Evolutionary conservation across 2,888 invertebrate species (phyloP).

Genomic region (Caenorhabditis virilis): DNA sequence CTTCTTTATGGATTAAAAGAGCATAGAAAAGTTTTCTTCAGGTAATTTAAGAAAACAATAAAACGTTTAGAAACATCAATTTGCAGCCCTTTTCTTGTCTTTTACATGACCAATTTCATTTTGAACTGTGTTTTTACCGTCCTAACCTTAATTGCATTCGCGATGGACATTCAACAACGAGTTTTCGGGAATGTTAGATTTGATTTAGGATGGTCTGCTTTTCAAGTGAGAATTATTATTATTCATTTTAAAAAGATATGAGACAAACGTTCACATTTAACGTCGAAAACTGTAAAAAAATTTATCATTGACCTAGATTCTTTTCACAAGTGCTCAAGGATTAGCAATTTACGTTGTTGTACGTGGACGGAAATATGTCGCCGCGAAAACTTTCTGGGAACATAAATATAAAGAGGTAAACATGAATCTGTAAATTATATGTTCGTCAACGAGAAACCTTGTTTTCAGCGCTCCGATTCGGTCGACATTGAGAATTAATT

Average conservation of each 20-base stretch:
- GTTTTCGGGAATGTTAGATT: slow-evolving; percentile 52
- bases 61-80: neutral
- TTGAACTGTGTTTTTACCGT: slow-evolving; percentile 50
- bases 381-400: slow-evolving; percentile 46
- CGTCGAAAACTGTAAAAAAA: neutral
- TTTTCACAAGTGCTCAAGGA: slow-evolving; percentile 50
- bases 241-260: no score
- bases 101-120: slow-evolving; percentile 55
- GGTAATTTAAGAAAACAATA: slow-evolving; percentile 7
- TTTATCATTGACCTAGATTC: slow-evolving; percentile 29
- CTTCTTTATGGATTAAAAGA: slow-evolving; percentile 45
- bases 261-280: slow-evolving; percentile 25
- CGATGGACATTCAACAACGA: slow-evolving; percentile 46
- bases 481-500: no score
- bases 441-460: no score
- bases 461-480: no score
- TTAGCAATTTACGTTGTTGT: slow-evolving; percentile 56
- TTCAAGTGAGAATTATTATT: no score
- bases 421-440: no score
- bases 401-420: slow-evolving; percentile 36
- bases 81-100: slow-evolving; percentile 49
- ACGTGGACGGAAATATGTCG: slow-evolving; percentile 49
- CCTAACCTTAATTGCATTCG: slow-evolving; percentile 44
- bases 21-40: slow-evolving; percentile 44
- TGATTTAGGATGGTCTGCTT: slow-evolving; percentile 49